These are phyloP conservation scores for Anneissia japonica DNA, from an alignment of 35 echinoderm and acorn worm species.

Conservation along the genomic window DNA sequence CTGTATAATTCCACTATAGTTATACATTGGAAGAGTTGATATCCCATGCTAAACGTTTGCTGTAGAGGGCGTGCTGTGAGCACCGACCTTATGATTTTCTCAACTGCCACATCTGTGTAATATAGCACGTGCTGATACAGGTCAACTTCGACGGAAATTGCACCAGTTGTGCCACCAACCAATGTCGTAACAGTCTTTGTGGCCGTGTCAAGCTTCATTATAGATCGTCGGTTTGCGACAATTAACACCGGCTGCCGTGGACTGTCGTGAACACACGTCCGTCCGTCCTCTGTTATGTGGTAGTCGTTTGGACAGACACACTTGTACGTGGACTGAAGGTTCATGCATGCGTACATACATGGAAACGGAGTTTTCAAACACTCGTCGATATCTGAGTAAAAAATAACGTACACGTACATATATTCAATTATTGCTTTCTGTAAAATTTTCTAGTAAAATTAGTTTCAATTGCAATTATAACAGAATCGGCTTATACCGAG, in stretches of 20 bases:
- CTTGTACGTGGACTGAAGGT: not conserved
- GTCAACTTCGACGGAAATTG: not conserved
- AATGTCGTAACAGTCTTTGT: not conserved
- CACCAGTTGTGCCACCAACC: not conserved
- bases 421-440: too few relatives aligned
- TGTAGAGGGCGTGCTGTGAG: too few relatives aligned
- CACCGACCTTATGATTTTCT: not conserved
- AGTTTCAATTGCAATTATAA: too few relatives aligned
- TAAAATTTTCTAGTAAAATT: too few relatives aligned
- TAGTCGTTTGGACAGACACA: not conserved
- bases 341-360: not conserved
- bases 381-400: not conserved
- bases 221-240: not conserved
- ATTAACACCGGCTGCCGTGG: not conserved
- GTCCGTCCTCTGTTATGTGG: not conserved
- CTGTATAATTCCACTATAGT: too few relatives aligned
- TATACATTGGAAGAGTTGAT: too few relatives aligned
- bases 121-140: not conserved
- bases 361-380: not conserved
- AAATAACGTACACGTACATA: too few relatives aligned
- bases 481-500: too few relatives aligned
- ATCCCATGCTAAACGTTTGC: too few relatives aligned
- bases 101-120: not conserved
- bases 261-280: not conserved
- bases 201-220: not conserved